These are phyloP conservation scores for Gasterosteus aculeatus DNA, from an alignment of 2,113 vertebrate species.

Conservation along the genomic window DNA sequence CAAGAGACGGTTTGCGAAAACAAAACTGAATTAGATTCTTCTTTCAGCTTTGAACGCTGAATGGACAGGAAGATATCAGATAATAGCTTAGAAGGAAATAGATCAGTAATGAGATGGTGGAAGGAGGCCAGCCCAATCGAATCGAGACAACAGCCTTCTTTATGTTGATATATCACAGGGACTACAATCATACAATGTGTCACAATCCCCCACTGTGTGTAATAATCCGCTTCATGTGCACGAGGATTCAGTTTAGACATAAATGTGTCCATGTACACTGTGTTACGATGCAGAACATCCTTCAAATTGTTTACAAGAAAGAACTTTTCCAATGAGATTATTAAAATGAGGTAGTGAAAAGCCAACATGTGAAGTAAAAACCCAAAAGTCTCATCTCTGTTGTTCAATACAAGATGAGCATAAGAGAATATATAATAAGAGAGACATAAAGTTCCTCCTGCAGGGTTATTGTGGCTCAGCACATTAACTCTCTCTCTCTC, in stretches of 20 bases:
- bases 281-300: not conserved
- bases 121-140: not conserved
- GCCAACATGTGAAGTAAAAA: not conserved
- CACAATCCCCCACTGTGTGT: not conserved
- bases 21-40: not conserved
- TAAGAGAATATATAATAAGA: not conserved
- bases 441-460: conserved; percentile 33
- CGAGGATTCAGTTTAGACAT: not conserved
- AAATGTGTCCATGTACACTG: not conserved
- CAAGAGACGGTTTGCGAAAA: not conserved
- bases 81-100: not conserved
- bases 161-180: not conserved
- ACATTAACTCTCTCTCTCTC: conserved; percentile 28
- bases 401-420: conserved; percentile 55
- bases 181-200: not conserved
- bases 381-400: conserved; percentile 3
- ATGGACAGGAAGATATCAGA: not conserved
- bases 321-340: conserved; percentile 18
- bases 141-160: not conserved
- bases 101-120: not conserved
- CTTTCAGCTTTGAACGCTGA: not conserved
- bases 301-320: conserved; percentile 22
- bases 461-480: conserved; percentile 46
- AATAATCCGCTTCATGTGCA: not conserved
- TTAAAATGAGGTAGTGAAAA: conserved; percentile 12